Base-by-base conservation (phyloP, 1,140 invertebrate species). In the Globodera rostochiensis region DNA sequence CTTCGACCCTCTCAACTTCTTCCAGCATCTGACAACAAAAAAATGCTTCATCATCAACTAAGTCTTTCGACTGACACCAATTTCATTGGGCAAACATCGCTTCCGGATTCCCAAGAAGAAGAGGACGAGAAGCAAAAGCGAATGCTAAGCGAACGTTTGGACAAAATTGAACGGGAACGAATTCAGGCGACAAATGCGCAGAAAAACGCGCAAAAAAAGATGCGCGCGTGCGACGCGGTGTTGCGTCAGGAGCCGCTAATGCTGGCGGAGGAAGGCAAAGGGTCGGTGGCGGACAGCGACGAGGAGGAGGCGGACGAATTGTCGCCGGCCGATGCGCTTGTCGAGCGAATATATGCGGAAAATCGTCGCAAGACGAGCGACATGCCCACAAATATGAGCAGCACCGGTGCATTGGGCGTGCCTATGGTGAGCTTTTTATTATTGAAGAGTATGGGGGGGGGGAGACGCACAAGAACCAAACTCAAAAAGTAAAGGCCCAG, bases 331-430 rank as follows among this genome's bases (percentile, higher is more conserved):
- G 81, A 82, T 64, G 77, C 81, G 45, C 69, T 82, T 45, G 70
- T 82, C 13, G 74, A 82, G 46, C 66, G 73, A n/a, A 81, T 82
- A 47, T 82, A 82, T 74, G 80, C 80, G 6, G 81, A 82, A 57
- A 82, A 82, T 25, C 69, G 74, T n/a, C 67, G 73, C 71, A 82
- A 57, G 50, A 80, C 81, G 15, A 19, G 47, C 9, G 77, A 74
- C n/a, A 67, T 76, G 13, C 53, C 67, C 60, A 60, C 53, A 50
- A 64, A 6, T 15, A 53, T 53, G 53, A 15, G 15, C 53, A 80
- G 49, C 8, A 53, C 79, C 6, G 50, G 13, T 1, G 15, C 71
- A 21, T 53, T 73, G 46, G 11, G 13, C 11, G 2, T 64, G 5
- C 57, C 36, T 36, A 36, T 36, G 36, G 36, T 36, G 36, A 1